These are phyloP conservation scores for Manis crassicaudata DNA, from an alignment of 2,797 vertebrate species.

Conservation along the genomic window DNA sequence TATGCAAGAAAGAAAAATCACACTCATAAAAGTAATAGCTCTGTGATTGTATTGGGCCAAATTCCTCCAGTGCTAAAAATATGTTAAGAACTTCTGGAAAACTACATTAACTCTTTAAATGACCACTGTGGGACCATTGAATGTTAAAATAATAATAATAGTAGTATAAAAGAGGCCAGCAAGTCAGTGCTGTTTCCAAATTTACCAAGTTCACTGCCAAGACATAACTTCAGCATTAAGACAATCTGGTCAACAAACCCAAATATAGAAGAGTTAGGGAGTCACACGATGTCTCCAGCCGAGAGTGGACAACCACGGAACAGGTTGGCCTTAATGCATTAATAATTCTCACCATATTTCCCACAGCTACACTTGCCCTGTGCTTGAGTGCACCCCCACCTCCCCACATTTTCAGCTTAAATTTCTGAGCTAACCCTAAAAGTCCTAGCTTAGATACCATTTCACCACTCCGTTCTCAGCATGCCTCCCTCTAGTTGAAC, in stretches of 20 bases:
- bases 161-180: background rate
- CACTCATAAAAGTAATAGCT: conserved; percentile 41
- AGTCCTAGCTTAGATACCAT: background rate
- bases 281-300: accelerated
- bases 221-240: conserved; percentile 50
- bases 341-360: background rate
- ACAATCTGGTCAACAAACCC: background rate
- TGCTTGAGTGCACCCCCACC: accelerated
- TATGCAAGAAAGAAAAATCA: conserved; percentile 41
- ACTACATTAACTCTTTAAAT: conserved; percentile 58
- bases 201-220: conserved; percentile 52
- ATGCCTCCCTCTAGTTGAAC: background rate
- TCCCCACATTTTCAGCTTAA: background rate
- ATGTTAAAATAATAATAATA: conserved; percentile 68
- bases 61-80: conserved; percentile 72
- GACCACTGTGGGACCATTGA: conserved; percentile 52
- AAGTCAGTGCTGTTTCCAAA: conserved; percentile 46
- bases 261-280: conserved; percentile 49
- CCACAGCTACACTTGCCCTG: background rate
- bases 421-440: background rate
- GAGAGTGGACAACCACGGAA: background rate
- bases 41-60: conserved; percentile 29
- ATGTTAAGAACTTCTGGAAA: conserved; percentile 55
- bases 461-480: accelerated
- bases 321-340: background rate